A percentile compares a stretch with the other conserved stretches of the same genome.
Evolutionary conservation across 2,888 invertebrate genomes (phyloP).

Genomic region (Caradrina clavipalpis): DNA sequence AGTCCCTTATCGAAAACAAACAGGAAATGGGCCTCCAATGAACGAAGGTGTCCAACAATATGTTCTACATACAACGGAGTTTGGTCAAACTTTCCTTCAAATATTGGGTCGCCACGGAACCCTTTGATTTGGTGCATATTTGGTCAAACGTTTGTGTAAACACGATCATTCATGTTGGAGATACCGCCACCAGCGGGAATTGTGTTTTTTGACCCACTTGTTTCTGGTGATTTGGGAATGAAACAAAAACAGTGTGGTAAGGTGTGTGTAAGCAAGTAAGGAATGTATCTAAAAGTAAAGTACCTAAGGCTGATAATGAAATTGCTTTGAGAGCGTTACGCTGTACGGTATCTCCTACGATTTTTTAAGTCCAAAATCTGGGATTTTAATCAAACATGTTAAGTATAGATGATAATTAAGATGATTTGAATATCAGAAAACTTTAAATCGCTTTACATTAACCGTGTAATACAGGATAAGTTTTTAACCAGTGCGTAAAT

Average conservation of each 20-base stretch:
- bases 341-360: too few relatives aligned
- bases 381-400: too few relatives aligned
- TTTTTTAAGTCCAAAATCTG: not conserved
- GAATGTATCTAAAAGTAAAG: not conserved
- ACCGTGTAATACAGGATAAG: too few relatives aligned
- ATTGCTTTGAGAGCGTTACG: not conserved
- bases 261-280: not conserved
- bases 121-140: constrained; percentile 70
- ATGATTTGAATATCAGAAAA: too few relatives aligned
- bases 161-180: constrained; percentile 68
- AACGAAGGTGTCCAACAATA: constrained; percentile 68
- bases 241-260: constrained; percentile 30
- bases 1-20: constrained; percentile 75
- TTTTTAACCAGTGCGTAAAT: too few relatives aligned
- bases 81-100: constrained; percentile 71
- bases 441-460: too few relatives aligned
- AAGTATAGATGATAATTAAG: too few relatives aligned
- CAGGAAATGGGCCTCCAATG: constrained; percentile 75
- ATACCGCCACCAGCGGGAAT: constrained; percentile 57
- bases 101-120: constrained; percentile 71
- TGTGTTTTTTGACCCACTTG: constrained; percentile 59
- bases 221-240: constrained; percentile 58
- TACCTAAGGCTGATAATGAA: not conserved
- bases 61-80: constrained; percentile 70
- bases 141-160: constrained; percentile 66